Evolutionary conservation across 2,888 invertebrate species (phyloP), one percentile per base, ranked within the genome.

Genomic region (Heliconius erato): DNA sequence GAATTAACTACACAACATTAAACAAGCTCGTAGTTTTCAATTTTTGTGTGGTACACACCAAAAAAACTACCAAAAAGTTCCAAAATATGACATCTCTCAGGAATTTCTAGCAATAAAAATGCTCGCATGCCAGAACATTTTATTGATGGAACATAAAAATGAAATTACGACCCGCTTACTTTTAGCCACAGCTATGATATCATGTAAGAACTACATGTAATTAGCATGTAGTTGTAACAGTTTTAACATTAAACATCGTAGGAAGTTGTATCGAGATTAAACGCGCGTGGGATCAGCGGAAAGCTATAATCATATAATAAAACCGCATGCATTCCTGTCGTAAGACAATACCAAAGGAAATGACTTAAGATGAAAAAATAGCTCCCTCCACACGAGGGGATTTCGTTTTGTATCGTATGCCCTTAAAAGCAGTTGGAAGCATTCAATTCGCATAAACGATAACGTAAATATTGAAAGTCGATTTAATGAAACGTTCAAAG

Each of bases 251-350:
- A 81, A 79, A 74, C 19, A n/a, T 35, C 7, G 74, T 32, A 82
- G 82, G 79, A 81, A 67, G 83, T 67, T 79, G 81, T 72, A 74
- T 71, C 72, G 77, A 74, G 79, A 79, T 49, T 28, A 44, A 59
- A 26, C 80, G 59, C n/a, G 78, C 80, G 82, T 82, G 78, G 82
- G 82, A 49, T 76, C 63, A 71, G 32, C 82, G 83, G 82, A 82
- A 80, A 82, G 59, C 80, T 49, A 82, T 84, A 84, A 84, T 84
- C 84, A 83, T 84, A 81, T 83, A 82, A 84, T 81, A 78, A 81
- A 81, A 84, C 69, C 79, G 63, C 68, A 68, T 49, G 44, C 63
- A 76, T 83, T 79, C 79, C 59, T 49, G 69, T 23, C 40, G 83
- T 76, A 69, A 79, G 74, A 68, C 69, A 74, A 74, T 54, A 32